These are phyloP conservation scores for Octopus sinensis DNA, from an alignment of 1,140 invertebrate genomes.

Conservation along the genomic window DNA sequence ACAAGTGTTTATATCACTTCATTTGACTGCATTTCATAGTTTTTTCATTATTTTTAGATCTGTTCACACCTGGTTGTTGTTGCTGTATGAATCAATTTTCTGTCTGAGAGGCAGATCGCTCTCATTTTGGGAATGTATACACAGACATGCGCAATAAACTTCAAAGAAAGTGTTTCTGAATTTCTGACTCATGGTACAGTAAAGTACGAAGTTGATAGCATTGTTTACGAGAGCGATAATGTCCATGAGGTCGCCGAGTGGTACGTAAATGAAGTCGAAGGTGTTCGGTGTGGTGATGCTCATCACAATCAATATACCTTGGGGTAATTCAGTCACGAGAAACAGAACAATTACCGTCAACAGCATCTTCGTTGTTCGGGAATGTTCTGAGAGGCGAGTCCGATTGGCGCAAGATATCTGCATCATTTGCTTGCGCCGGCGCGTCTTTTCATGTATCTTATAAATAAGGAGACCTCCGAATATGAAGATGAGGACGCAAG, in stretches of 20 bases:
- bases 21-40: not conserved
- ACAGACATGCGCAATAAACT: constrained; percentile 39
- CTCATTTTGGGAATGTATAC: not conserved
- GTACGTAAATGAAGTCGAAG: constrained; percentile 53
- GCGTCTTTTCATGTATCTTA: constrained; percentile 62
- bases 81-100: not conserved
- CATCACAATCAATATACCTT: constrained; percentile 59
- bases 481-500: constrained; percentile 57
- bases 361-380: constrained; percentile 87
- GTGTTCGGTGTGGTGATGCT: constrained; percentile 45
- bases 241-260: constrained; percentile 88
- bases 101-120: not conserved
- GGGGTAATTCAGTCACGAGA: constrained; percentile 80
- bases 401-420: constrained; percentile 49
- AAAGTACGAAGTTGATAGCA: constrained; percentile 87
- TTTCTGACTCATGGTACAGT: constrained; percentile 90
- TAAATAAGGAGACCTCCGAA: constrained; percentile 60
- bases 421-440: constrained; percentile 45
- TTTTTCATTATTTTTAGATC: not conserved
- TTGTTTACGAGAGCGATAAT: constrained; percentile 88
- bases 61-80: constrained; percentile 1
- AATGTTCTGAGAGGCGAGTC: constrained; percentile 64
- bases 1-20: not conserved
- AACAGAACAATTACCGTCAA: constrained; percentile 82
- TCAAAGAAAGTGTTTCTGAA: constrained; percentile 77